A percentile compares a stretch with the other conserved stretches of the same genome.
Evolutionary conservation across 2,113 vertebrate genomes (phyloP).

Genomic region (Ibidorhyncha struthersii): DNA sequence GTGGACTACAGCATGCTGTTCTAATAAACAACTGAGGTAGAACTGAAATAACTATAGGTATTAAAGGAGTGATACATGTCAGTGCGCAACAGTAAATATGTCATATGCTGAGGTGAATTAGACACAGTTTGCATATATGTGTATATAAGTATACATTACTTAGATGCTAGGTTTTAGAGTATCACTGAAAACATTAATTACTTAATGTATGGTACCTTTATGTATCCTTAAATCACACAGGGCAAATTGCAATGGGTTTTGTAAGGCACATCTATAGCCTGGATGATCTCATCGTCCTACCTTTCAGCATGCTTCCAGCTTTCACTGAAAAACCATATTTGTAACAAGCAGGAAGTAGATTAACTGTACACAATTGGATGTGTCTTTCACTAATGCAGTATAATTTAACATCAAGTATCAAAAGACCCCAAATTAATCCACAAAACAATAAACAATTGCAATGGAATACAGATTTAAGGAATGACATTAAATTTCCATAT

Average conservation of each 20-base stretch:
- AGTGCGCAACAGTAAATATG: not conserved
- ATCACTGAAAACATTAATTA: not conserved
- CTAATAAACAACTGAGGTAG: not conserved
- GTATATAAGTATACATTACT: not conserved
- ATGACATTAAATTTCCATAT: not conserved
- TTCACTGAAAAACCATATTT: not conserved
- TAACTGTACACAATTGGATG: rapidly evolving
- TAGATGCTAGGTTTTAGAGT: not conserved
- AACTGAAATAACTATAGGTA: not conserved
- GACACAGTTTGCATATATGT: not conserved
- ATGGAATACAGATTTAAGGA: not conserved
- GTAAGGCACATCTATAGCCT: too few species aligned
- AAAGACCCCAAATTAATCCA: not conserved
- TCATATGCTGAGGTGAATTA: not conserved
- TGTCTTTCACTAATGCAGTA: not conserved
- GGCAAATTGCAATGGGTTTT: not conserved
- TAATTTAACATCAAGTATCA: not conserved
- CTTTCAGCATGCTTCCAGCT: not conserved
- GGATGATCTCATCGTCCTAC: not conserved
- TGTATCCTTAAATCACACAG: not conserved
- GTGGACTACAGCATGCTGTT: not conserved
- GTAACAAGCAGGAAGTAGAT: not conserved
- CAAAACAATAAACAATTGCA: not conserved
- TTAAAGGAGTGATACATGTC: not conserved
- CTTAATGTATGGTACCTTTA: not conserved